Conservation (phyloP, 2,113 vertebrate species). For the Archilochus colubris region DNA sequence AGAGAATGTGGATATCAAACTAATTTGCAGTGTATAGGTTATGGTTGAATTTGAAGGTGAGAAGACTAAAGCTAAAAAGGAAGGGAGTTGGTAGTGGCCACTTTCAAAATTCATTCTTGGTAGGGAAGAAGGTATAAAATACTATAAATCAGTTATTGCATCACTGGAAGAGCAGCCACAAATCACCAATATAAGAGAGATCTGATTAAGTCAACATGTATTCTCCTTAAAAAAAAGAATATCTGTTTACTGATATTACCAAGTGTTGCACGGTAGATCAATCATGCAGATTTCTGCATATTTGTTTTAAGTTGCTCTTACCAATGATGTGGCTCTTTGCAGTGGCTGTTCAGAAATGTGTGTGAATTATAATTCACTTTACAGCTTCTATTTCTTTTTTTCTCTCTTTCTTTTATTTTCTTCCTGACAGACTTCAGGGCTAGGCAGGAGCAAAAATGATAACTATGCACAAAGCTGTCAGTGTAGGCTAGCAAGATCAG, state of each 20-base stretch:
- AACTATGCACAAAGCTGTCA: constrained; percentile 9
- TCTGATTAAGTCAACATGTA: neutral
- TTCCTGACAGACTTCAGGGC: neutral
- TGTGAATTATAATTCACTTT: neutral
- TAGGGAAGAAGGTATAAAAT: neutral
- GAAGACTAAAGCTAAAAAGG: neutral
- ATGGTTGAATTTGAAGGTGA: neutral
- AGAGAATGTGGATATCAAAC: neutral
- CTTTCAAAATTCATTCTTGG: neutral
- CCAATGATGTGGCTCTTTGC: neutral
- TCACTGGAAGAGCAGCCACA: neutral
- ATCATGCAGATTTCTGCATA: neutral
- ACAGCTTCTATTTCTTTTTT: neutral
- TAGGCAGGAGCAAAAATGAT: constrained; percentile 10
- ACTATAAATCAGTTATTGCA: neutral
- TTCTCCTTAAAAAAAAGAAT: neutral
- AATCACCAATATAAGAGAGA: neutral
- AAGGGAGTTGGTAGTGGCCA: neutral
- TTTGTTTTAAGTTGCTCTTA: neutral
- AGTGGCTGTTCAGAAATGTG: neutral
- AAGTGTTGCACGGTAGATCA: neutral
- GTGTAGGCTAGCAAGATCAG: neutral
- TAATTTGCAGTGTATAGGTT: neutral
- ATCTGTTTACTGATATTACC: neutral
- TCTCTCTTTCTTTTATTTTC: too few relatives aligned